These are phyloP conservation scores for Scaptomyza polygonia DNA, from an alignment of 2,888 invertebrate genomes.

Conservation along the genomic window DNA sequence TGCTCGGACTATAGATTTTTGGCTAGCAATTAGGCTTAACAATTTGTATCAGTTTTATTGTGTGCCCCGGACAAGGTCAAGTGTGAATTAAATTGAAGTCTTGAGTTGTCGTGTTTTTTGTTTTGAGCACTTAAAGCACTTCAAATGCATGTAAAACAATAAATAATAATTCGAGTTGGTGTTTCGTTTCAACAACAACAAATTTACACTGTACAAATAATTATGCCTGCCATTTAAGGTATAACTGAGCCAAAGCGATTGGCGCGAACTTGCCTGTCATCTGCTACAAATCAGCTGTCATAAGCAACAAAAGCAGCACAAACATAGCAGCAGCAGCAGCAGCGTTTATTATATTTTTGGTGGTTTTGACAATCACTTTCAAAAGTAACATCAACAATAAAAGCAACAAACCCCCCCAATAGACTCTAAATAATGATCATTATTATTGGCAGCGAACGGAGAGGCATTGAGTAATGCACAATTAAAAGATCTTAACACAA, in stretches of 20 bases:
- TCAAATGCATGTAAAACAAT: slow-evolving; percentile 39
- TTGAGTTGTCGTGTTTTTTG: slow-evolving; percentile 1
- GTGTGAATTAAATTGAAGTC: slow-evolving; percentile 50
- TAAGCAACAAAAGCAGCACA: slow-evolving; percentile 50
- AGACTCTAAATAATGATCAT: slow-evolving; percentile 57
- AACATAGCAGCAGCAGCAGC: slow-evolving; percentile 11
- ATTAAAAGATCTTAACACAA: slow-evolving; percentile 57
- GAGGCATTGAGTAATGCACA: slow-evolving; percentile 68
- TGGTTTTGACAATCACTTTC: slow-evolving; percentile 73
- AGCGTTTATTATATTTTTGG: slow-evolving; percentile 35
- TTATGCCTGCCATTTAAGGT: slow-evolving; percentile 62
- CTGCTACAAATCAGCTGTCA: slow-evolving; percentile 79
- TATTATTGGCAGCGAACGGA: slow-evolving; percentile 12
- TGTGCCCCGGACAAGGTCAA: slow-evolving; percentile 59
- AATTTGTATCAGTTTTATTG: slow-evolving; percentile 26
- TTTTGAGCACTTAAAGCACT: slow-evolving; percentile 27
- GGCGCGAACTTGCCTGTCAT: slow-evolving; percentile 77
- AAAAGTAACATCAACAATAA: slow-evolving; percentile 51
- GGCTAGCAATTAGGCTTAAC: slow-evolving; percentile 27
- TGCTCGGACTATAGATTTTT: slow-evolving; percentile 8
- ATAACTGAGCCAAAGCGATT: slow-evolving; percentile 60
- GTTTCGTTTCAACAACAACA: slow-evolving; percentile 42
- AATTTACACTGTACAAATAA: slow-evolving; percentile 36
- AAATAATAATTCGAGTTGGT: slow-evolving; percentile 12
- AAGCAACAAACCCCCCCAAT: slow-evolving; percentile 10